Conservation (phyloP, 2,797 vertebrate species). For the Anomalospiza imberbis region DNA sequence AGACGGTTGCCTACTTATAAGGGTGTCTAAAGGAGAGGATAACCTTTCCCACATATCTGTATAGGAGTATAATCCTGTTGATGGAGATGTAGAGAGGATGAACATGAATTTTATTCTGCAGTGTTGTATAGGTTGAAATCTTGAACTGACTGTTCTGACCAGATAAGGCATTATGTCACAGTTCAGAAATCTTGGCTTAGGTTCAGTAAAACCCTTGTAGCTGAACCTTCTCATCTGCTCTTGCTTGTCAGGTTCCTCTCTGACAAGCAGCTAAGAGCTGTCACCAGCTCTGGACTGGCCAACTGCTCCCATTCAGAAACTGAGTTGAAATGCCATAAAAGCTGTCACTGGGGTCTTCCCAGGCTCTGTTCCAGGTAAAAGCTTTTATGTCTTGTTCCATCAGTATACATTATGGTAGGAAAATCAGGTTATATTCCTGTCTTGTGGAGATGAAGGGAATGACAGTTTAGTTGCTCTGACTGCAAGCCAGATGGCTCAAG, state of each 20-base stretch:
- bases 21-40: neutral
- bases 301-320: neutral
- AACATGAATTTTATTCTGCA: neutral
- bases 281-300: neutral
- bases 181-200: neutral
- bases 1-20: neutral
- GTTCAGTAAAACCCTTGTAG: neutral
- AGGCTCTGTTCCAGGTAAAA: slow-evolving; percentile 30
- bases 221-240: neutral
- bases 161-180: neutral
- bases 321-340: slow-evolving; percentile 3
- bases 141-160: neutral
- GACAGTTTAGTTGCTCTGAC: neutral
- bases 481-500: neutral
- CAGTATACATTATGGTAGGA: neutral
- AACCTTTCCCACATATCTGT: neutral
- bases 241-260: neutral
- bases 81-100: neutral
- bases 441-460: neutral
- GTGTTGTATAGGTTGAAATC: neutral
- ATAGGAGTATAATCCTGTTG: neutral
- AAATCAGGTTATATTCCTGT: slow-evolving; percentile 17
- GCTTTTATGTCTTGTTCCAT: slow-evolving; percentile 17
- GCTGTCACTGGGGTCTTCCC: neutral
- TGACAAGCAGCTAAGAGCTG: neutral